Percentiles rank a stretch among this genome's conserved stretches.
Conservation (phyloP, 2,113 vertebrate genomes). For the cattle (Bos taurus) region ARS-UCD2.0 NC_037337.1:39028001-39028500, state of each 20-base stretch:
- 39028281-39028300: slow-evolving; percentile 37
- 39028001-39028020: slow-evolving; percentile 35
- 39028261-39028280: not conserved
- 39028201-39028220: not conserved
- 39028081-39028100: slow-evolving; percentile 72
- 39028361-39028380: not conserved
- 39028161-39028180: slow-evolving; percentile 15
- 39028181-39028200: not conserved
- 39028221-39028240: rapidly evolving
- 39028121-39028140: not conserved
- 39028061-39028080: not conserved
- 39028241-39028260: not conserved
- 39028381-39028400: rapidly evolving
- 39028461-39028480: rapidly evolving
- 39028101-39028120: slow-evolving; percentile 60
- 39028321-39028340: not conserved
- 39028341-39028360: not conserved
- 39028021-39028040: not conserved
- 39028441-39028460: not conserved
- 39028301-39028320: not conserved
- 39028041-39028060: slow-evolving; percentile 45
- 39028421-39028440: not conserved
- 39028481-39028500: not conserved
- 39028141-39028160: not conserved
- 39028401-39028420: not conserved